Conservation (phyloP, 2,113 vertebrate genomes). For the human (Homo sapiens) region DNA sequence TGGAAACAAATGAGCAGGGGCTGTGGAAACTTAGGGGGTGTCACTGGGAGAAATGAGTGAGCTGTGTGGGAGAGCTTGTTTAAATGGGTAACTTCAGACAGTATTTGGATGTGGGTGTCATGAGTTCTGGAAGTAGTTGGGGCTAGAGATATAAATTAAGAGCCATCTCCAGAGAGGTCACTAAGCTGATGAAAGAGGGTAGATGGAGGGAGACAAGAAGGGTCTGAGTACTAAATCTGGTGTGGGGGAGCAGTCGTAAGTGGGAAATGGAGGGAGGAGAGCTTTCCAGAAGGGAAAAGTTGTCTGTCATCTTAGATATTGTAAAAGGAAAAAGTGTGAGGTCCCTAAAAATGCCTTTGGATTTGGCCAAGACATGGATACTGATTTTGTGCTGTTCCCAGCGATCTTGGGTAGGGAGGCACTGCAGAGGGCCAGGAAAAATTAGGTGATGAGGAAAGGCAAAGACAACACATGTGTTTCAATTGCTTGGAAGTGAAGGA, state of each 20-base stretch:
- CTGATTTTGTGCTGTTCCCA: not conserved
- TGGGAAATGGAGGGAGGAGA: not conserved
- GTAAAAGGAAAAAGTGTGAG: not conserved
- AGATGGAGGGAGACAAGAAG: too few relatives aligned
- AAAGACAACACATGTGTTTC: rapidly evolving
- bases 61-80: not conserved
- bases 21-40: not conserved
- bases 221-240: not conserved
- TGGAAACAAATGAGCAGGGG: not conserved
- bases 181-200: not conserved
- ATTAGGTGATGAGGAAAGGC: not conserved
- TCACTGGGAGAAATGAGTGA: not conserved
- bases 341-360: not conserved
- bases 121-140: not conserved
- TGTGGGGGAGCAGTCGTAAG: not conserved
- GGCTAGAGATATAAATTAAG: not conserved
- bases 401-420: not conserved
- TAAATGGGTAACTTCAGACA: not conserved
- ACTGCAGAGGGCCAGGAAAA: not conserved
- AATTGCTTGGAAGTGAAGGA: not conserved
- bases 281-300: not conserved
- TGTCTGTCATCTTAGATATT: not conserved
- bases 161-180: not conserved
- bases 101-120: not conserved
- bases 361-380: not conserved